Conservation (phyloP, 2,888 invertebrate genomes). For the Megamerina dolium region DNA sequence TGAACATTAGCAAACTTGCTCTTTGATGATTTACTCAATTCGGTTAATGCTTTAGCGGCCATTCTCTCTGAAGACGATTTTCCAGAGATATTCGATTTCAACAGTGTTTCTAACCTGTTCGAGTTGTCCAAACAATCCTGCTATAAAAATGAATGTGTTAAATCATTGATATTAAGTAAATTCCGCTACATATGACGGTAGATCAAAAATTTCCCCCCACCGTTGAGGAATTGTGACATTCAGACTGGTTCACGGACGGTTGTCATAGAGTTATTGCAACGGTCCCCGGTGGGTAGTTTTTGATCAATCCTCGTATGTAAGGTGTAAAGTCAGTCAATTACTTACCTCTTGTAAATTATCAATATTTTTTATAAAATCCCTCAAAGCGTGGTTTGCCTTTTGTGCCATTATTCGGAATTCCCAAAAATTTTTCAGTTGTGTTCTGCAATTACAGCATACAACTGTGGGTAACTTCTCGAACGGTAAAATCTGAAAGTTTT, state of each 20-base stretch:
- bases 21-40: constrained; percentile 44
- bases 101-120: constrained; percentile 27
- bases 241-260: too few relatives aligned
- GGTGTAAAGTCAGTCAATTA: too few relatives aligned
- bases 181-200: too few relatives aligned
- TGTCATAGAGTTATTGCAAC: too few relatives aligned
- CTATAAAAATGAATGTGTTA: too few relatives aligned
- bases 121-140: constrained; percentile 27
- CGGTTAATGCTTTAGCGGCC: constrained; percentile 48
- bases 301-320: too few relatives aligned
- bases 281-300: too few relatives aligned
- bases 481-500: constrained; percentile 19
- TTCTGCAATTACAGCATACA: constrained; percentile 20
- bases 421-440: constrained; percentile 19
- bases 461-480: constrained; percentile 18
- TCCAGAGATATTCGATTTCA: constrained; percentile 22
- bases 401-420: constrained; percentile 22
- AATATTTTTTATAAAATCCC: constrained; percentile 15
- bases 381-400: constrained; percentile 16
- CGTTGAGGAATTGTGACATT: too few relatives aligned
- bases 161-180: too few relatives aligned
- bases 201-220: too few relatives aligned
- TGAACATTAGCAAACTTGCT: constrained; percentile 20
- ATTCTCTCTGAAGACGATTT: constrained; percentile 46
- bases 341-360: constrained; percentile 17